Base-by-base conservation (phyloP, 2,888 invertebrate species). In the Dascillus cervinus region DNA sequence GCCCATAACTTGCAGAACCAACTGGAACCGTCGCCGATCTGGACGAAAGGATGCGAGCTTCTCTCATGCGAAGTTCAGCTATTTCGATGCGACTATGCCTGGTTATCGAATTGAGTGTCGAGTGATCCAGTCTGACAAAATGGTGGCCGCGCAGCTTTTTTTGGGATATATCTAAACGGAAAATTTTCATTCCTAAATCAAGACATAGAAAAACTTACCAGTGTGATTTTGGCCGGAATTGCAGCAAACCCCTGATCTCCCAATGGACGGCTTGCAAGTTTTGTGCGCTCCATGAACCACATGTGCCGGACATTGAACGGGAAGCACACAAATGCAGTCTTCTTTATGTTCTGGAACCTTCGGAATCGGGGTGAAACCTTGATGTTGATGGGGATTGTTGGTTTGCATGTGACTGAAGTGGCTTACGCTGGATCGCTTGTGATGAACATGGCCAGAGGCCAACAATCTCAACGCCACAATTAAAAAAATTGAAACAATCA, bases 291-390 rank as follows among this genome's bases (percentile, higher is more conserved):
- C 44, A 0, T 39, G 40, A 21, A 53, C 46, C 3, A 79, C 57
- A 52, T 77, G 78, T 0, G 77, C 78, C 1, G 81, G 79, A 53
- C 81, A 82, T 52, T 77, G 76, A 11, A 82, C 70, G 40, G 67
- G 71, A 1, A 77, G 73, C 3, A 79, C 77, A 47, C 80, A 81
- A 23, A 52, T 50, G 0, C 72, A 20, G 22, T n/a, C n/a, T n/a
- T 45, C 47, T 14, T 29, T 31, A 13, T 45, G 35, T 29, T 39
- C 34, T 3, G 22, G 9, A 3, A 9, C 3, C 12, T 37, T 29
- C n/a, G 49, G 47, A 5, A 44, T 46, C 9, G 46, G 47, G 6
- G 49, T 47, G 14, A 47, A 43, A 2, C 36, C 47, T 21, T 46
- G 34, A 9, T 39, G 36, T 19, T 46, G 38, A 22, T 34, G 26